Evolutionary conservation across 2,888 invertebrate genomes (phyloP).

Genomic region (Linnaemya tessellans): DNA sequence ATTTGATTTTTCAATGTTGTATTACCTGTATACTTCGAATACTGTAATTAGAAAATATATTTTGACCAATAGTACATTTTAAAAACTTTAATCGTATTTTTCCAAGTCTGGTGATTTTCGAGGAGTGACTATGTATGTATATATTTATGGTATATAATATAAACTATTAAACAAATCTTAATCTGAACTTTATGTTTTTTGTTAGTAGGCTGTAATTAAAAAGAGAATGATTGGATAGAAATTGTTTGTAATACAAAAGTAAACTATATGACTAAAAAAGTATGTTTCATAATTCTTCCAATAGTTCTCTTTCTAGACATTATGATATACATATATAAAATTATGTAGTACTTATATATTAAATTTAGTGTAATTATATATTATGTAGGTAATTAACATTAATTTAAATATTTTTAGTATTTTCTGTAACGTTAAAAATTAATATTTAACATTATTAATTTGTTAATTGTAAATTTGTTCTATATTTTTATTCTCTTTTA

Average conservation of each 20-base stretch:
- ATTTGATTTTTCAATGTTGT: no score
- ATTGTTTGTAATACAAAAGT: neutral
- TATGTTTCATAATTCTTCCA: neutral
- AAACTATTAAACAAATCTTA: conserved; percentile 12
- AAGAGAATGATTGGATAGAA: conserved; percentile 26
- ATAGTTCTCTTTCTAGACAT: conserved; percentile 23
- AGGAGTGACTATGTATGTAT: no score
- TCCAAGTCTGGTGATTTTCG: no score
- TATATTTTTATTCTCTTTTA: conserved; percentile 62
- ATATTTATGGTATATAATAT: conserved; percentile 9
- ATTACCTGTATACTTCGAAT: no score
- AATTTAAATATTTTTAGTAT: conserved; percentile 12
- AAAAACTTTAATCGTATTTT: no score
- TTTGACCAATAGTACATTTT: no score
- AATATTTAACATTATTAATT: conserved; percentile 60
- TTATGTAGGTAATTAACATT: neutral
- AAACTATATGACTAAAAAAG: conserved; percentile 2
- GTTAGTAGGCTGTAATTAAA: conserved; percentile 30
- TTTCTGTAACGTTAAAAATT: conserved; percentile 31
- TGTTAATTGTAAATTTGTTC: conserved; percentile 68
- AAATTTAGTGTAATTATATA: conserved; percentile 3
- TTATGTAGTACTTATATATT: no score
- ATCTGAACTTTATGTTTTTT: conserved; percentile 24
- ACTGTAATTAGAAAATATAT: no score
- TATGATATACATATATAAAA: neutral